Evolutionary conservation across 2,888 invertebrate species (phyloP).

Genomic region (Hyles lineata): DNA sequence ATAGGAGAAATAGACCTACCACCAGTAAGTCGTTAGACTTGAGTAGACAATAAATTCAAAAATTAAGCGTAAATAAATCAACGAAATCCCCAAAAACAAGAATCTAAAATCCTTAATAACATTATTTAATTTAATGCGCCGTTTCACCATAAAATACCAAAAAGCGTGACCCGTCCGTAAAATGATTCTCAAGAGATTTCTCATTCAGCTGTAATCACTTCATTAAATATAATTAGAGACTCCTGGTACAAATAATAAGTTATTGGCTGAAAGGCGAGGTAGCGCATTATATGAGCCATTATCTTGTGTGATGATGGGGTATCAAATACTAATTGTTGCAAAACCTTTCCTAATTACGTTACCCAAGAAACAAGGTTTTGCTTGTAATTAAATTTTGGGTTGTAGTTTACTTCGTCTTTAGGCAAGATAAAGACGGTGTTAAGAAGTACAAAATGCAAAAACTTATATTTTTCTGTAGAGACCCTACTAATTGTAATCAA

Average conservation of each 20-base stretch:
- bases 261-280: background rate
- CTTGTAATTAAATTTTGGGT: background rate
- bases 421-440: too few species aligned
- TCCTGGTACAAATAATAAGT: constrained; percentile 3
- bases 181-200: constrained; percentile 7
- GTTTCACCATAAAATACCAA: background rate
- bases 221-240: constrained; percentile 16
- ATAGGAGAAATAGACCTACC: too few species aligned
- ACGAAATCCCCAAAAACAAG: background rate
- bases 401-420: background rate
- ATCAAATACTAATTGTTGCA: constrained; percentile 3
- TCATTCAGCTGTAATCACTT: constrained; percentile 8
- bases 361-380: background rate
- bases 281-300: background rate
- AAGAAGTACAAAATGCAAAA: too few species aligned
- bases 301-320: background rate
- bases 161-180: background rate
- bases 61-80: too few species aligned
- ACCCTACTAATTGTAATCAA: too few species aligned
- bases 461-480: too few species aligned
- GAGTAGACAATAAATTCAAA: too few species aligned
- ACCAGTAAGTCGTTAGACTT: too few species aligned
- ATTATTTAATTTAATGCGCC: constrained; percentile 7
- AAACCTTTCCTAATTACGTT: background rate
- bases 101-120: constrained; percentile 5